Evolutionary conservation across 2,797 vertebrate species (phyloP).

Genomic region (Hipposideros larvatus): DNA sequence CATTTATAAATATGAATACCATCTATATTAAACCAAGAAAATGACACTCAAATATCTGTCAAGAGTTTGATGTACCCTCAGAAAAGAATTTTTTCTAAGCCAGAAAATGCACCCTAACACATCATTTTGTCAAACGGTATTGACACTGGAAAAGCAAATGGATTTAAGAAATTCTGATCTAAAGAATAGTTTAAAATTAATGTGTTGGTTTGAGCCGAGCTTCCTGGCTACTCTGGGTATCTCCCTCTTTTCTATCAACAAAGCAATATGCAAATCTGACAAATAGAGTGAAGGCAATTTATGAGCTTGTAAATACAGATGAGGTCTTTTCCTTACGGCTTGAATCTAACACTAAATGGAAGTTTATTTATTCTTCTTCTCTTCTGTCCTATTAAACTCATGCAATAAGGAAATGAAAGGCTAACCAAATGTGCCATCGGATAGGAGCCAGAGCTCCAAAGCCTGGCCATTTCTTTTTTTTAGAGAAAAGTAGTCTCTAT

Average conservation of each 20-base stretch:
- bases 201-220: not conserved
- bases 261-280: slow-evolving; percentile 33
- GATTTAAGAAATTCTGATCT: slow-evolving; percentile 39
- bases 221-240: not conserved
- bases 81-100: slow-evolving; percentile 16
- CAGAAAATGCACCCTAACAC: slow-evolving; percentile 19
- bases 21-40: slow-evolving; percentile 82
- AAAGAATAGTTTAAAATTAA: slow-evolving; percentile 45
- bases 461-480: not conserved
- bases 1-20: slow-evolving; percentile 86
- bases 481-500: not conserved
- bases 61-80: slow-evolving; percentile 72
- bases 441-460: not conserved
- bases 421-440: not conserved
- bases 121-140: slow-evolving; percentile 46
- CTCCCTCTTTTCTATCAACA: not conserved
- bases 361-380: not conserved
- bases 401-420: not conserved
- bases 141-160: slow-evolving; percentile 54
- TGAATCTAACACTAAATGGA: not conserved
- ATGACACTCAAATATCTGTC: slow-evolving; percentile 76
- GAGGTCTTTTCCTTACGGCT: slow-evolving; percentile 4
- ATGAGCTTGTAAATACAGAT: slow-evolving; percentile 32
- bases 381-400: slow-evolving; percentile 17
- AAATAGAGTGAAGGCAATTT: not conserved